Conservation (phyloP, 1,140 invertebrate genomes). For the Gryllus bimaculatus region DNA sequence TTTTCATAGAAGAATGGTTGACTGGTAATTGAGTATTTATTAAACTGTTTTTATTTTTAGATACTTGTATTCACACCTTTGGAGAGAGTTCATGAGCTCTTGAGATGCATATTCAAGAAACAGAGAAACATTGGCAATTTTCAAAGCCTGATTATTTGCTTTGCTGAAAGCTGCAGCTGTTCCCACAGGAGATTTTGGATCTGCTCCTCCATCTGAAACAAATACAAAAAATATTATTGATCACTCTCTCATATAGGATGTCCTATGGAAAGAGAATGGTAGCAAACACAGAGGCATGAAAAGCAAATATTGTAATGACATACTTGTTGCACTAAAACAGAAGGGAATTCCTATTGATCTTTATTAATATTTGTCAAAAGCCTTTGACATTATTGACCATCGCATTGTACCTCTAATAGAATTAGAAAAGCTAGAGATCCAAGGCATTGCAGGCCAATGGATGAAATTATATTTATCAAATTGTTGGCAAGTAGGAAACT, state of each 20-base stretch:
- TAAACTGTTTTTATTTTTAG: too few species aligned
- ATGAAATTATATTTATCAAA: too few species aligned
- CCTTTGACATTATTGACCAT: too few species aligned
- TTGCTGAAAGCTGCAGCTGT: conserved; percentile 81
- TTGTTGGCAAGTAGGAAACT: too few species aligned
- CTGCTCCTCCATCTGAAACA: conserved; percentile 55
- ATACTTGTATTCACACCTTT: conserved; percentile 34
- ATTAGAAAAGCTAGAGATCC: too few species aligned
- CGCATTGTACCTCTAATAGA: too few species aligned
- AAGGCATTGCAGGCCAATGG: too few species aligned
- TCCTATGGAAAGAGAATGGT: not conserved
- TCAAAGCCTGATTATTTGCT: conserved; percentile 69
- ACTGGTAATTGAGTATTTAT: too few species aligned
- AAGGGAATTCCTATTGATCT: not conserved
- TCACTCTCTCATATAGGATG: not conserved
- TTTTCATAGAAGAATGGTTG: too few species aligned
- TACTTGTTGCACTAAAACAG: not conserved
- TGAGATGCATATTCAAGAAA: conserved; percentile 78
- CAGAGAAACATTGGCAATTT: conserved; percentile 77
- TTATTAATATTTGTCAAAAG: too few species aligned
- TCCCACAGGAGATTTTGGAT: conserved; percentile 75
- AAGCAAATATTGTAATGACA: too few species aligned
- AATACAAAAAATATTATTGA: not conserved
- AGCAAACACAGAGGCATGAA: too few species aligned
- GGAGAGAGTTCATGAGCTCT: conserved; percentile 62